phyloP scores from a whole-genome alignment of 2,113 vertebrate genomes.

The Hyaena hyaena region DNA sequence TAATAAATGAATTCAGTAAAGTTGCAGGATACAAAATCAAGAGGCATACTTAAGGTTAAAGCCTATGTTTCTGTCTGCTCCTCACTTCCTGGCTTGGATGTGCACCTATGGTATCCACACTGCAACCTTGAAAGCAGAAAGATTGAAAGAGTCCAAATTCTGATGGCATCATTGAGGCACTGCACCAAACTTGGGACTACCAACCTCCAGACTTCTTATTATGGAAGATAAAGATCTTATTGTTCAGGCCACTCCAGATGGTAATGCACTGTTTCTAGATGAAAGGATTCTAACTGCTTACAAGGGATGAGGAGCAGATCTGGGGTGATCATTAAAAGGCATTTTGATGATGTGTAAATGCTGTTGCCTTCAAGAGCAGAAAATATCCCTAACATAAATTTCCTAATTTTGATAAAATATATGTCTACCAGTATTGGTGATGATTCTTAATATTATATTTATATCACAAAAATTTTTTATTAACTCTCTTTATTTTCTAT shows the following conservation, averaged over 20 bases:
- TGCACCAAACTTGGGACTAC: background rate
- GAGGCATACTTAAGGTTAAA: background rate
- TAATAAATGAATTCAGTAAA: background rate
- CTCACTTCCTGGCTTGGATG: background rate
- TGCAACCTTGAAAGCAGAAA: background rate
- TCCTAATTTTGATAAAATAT: background rate
- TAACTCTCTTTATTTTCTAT: background rate
- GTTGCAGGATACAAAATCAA: background rate
- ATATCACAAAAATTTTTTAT: background rate
- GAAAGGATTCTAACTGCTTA: background rate
- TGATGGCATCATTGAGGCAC: background rate
- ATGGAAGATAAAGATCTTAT: background rate
- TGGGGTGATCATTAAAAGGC: background rate
- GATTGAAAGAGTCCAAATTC: background rate
- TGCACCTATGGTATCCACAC: background rate
- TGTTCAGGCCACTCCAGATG: background rate
- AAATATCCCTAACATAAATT: background rate
- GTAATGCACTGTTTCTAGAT: background rate
- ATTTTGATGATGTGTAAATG: background rate
- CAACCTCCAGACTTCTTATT: background rate
- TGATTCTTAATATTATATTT: background rate
- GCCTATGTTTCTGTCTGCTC: background rate
- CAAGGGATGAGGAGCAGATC: background rate
- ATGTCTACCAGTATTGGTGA: background rate
- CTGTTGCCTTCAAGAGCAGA: background rate